Evolutionary conservation across 2,888 invertebrate genomes (phyloP).

Genomic region (Sinotaia quadrata): DNA sequence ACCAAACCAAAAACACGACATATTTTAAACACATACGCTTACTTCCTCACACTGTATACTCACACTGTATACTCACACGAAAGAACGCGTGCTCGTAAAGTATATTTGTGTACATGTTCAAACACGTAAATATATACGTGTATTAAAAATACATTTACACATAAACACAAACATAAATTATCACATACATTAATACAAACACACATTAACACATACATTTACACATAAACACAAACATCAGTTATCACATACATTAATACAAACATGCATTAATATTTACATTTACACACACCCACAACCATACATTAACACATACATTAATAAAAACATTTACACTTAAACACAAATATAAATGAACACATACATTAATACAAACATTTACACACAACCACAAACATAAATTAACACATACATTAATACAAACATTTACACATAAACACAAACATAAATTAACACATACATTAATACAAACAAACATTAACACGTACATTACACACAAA

Average conservation of each 20-base stretch:
- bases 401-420: not conserved
- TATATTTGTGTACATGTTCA: too few species aligned
- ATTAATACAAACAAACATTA: not conserved
- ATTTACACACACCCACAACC: not conserved
- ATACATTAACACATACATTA: not conserved
- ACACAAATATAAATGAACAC: slow-evolving; percentile 6
- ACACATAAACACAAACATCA: too few species aligned
- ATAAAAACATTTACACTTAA: slow-evolving; percentile 1
- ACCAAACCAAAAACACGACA: too few species aligned
- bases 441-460: not conserved
- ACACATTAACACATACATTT: too few species aligned
- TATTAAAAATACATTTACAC: too few species aligned
- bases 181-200: too few species aligned
- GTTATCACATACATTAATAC: too few species aligned
- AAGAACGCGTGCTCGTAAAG: too few species aligned
- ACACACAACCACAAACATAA: slow-evolving; percentile 5
- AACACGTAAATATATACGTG: too few species aligned
- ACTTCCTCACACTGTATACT: not conserved
- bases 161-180: too few species aligned
- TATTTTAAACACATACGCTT: not conserved
- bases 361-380: slow-evolving; percentile 1
- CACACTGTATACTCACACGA: not conserved
- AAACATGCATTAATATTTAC: not conserved
- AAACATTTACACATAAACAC: not conserved
- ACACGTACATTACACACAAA: not conserved